Conservation (phyloP, 2,888 invertebrate genomes). For the Drosophila kokeensis region DNA sequence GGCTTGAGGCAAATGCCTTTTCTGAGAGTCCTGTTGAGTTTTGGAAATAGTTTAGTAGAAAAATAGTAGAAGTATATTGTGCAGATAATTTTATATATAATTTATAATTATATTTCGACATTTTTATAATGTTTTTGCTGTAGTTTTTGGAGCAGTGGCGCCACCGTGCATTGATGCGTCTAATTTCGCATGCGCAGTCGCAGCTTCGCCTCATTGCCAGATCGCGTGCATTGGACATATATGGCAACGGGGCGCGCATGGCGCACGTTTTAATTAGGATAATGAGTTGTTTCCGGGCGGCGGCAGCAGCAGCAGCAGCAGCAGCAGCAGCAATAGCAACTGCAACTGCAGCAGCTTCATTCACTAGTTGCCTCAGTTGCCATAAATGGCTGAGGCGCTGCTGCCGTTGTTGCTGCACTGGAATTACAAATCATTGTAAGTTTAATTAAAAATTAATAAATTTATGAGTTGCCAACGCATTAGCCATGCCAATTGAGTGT, state of each 20-base stretch:
- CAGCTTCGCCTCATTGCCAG: slow-evolving; percentile 76
- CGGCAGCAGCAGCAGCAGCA: slow-evolving; percentile 28
- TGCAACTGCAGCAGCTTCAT: slow-evolving; percentile 45
- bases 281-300: slow-evolving; percentile 84
- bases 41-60: neutral
- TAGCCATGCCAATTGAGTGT: slow-evolving; percentile 80
- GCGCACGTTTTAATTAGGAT: slow-evolving; percentile 85
- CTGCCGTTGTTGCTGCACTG: slow-evolving; percentile 29
- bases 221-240: slow-evolving; percentile 83
- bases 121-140: neutral
- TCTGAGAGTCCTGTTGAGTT: neutral
- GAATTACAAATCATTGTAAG: slow-evolving; percentile 79
- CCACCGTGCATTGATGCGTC: slow-evolving; percentile 35
- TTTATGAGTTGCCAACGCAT: slow-evolving; percentile 79
- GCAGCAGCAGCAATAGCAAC: slow-evolving; percentile 25
- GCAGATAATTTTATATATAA: neutral
- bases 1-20: neutral
- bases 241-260: slow-evolving; percentile 79
- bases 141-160: neutral
- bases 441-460: slow-evolving; percentile 81
- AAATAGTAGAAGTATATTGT: too few species aligned
- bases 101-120: neutral
- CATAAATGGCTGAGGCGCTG: slow-evolving; percentile 61
- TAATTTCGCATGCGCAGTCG: slow-evolving; percentile 68
- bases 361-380: slow-evolving; percentile 38